Percentiles rank a stretch among this genome's conserved stretches.
Conservation (phyloP, 2,797 vertebrate species). For the Bryconaethiops microstoma region DNA sequence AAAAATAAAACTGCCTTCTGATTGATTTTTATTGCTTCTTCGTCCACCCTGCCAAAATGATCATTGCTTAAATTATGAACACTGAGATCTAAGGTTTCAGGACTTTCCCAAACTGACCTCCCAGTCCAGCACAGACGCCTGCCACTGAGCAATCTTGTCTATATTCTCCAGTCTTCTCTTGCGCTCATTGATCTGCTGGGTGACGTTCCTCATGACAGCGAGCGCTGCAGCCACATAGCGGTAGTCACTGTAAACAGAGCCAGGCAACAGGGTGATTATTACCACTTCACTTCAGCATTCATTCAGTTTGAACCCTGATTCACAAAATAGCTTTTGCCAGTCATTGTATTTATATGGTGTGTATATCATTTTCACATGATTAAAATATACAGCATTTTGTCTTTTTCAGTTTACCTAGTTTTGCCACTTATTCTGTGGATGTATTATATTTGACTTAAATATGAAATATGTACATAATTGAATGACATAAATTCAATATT, state of each 20-base stretch:
- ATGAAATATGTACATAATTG: too few species aligned
- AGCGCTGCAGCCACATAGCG: conserved; percentile 85
- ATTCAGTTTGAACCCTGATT: too few species aligned
- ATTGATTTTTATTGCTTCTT: neutral
- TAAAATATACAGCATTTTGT: neutral
- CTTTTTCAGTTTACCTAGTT: too few species aligned
- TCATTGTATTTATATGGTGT: neutral
- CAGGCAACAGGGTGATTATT: neutral
- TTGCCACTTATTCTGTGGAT: too few species aligned
- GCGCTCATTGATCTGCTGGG: conserved; percentile 85
- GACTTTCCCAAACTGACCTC: conserved; percentile 72
- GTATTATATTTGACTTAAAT: too few species aligned
- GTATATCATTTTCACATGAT: neutral
- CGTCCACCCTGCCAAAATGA: neutral
- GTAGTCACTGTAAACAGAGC: conserved; percentile 77
- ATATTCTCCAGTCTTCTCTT: conserved; percentile 88
- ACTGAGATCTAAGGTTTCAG: neutral
- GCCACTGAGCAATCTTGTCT: conserved; percentile 89
- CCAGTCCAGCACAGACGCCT: conserved; percentile 86
- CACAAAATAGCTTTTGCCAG: too few species aligned
- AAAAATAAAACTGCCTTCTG: too few species aligned
- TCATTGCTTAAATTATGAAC: neutral
- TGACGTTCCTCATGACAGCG: conserved; percentile 87
- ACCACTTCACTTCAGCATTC: neutral
- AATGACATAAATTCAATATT: too few species aligned